Evolutionary conservation across 2,797 vertebrate species (phyloP).

Genomic region (Paguma larvata): DNA sequence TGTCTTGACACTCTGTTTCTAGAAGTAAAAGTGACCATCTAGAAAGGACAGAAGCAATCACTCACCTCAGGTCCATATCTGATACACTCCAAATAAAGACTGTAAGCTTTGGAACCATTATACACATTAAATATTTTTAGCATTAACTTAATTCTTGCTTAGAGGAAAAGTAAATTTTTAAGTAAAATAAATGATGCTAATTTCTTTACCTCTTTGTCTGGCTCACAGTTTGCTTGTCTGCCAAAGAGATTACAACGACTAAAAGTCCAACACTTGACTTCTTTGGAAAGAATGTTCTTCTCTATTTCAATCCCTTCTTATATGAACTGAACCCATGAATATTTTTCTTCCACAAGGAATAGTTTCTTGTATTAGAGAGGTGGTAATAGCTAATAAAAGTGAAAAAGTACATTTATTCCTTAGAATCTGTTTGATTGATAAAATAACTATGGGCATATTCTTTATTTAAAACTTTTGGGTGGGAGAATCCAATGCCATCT

Average conservation of each 20-base stretch:
- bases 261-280: neutral
- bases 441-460: neutral
- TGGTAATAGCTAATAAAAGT: conserved; percentile 22
- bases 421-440: neutral
- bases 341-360: neutral
- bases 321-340: neutral
- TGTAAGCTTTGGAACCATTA: conserved; percentile 24
- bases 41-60: neutral
- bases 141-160: conserved; percentile 13
- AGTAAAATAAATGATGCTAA: conserved; percentile 2
- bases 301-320: neutral
- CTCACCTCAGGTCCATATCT: neutral
- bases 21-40: neutral
- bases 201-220: conserved; percentile 31
- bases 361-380: neutral
- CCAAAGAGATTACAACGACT: neutral
- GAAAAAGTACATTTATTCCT: neutral
- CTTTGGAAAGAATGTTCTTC: conserved; percentile 38
- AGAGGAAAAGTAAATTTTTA: neutral
- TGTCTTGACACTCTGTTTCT: neutral
- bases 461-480: neutral
- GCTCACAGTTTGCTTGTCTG: conserved; percentile 37
- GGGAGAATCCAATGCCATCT: neutral
- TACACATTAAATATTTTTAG: neutral
- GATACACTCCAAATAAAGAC: neutral